phyloP scores from a whole-genome alignment of 2,113 vertebrate species.

The Typhlomys cinereus region DNA sequence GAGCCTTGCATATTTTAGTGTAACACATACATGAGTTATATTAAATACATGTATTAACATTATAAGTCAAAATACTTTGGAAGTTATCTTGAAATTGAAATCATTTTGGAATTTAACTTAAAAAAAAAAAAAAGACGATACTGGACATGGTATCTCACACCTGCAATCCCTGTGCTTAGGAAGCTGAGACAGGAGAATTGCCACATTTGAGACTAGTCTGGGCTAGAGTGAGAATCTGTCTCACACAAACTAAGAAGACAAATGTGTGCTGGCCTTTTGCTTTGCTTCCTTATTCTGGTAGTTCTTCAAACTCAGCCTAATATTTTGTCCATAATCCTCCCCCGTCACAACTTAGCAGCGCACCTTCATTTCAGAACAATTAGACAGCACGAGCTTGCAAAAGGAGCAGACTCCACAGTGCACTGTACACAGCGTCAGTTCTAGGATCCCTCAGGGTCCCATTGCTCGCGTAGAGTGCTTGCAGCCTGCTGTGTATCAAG shows the following conservation, averaged over 20 bases:
- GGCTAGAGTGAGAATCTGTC: background rate
- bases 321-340: background rate
- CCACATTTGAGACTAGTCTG: background rate
- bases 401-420: background rate
- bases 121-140: background rate
- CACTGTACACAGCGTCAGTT: background rate
- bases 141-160: background rate
- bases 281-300: background rate
- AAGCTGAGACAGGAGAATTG: background rate
- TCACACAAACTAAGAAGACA: background rate
- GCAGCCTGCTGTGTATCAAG: background rate
- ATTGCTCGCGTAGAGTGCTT: conserved; percentile 33
- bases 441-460: background rate
- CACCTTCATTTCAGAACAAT: conserved; percentile 21
- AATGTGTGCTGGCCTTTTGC: background rate
- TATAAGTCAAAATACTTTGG: background rate
- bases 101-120: conserved; percentile 8
- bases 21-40: background rate
- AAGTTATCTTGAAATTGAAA: conserved; percentile 28
- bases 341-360: background rate
- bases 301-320: background rate
- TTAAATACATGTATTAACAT: background rate
- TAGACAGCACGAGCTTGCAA: background rate
- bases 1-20: too few relatives aligned
- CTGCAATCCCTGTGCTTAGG: background rate